Base-by-base conservation (phyloP, 2,888 invertebrate species). In the Notodonta dromedarius region DNA sequence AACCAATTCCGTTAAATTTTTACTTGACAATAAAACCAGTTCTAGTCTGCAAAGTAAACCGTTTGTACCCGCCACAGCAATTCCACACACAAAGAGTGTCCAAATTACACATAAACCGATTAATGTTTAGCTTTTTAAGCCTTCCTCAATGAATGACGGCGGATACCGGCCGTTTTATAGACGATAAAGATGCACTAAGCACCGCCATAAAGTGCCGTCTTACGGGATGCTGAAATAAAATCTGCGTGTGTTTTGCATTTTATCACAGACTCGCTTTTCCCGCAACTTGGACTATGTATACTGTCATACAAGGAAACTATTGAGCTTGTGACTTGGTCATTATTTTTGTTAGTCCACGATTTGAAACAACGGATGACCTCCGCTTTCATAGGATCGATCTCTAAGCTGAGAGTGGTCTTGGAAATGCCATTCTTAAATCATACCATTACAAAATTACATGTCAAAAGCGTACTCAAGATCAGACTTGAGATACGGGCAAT, bases 161-260 rank as follows among this genome's bases (percentile, higher is more conserved):
- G 76, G 77, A 73, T 73, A 71, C 61, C 68, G 71, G 56, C 69
- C 67, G 63, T 75, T 91, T 91, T 90, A 91, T 87, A 67, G 89
- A 66, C 88, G 74, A 88, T 90, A 88, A 91, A 65, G 40, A 16
- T 55, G 55, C 55, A 39, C 39, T 55, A 11, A 40, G 16, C 13
- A 39, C 40, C 40, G 9, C 13, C 39, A 35, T 53, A 53, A 53
- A 53, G 53, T 13, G 11, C 11, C 55, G n/a, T 14, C 55, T 11
- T 13, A 52, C 24, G 51, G 39, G 9, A n/a, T 9, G 55, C 13
- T 14, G 0, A n/a, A 40, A 55, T 39, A 55, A 55, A 40, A 55
- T 55, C 40, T 55, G 55, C 55, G 71, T 76, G 62, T 44, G 66
- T 16, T 70, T 62, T 67, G 71, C 76, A 75, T 75, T 46, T 46